Percentiles rank a stretch among this genome's conserved stretches.
These are phyloP conservation scores for Helicoverpa assulta DNA, from an alignment of 2,888 invertebrate species.

Conservation along the genomic window DNA sequence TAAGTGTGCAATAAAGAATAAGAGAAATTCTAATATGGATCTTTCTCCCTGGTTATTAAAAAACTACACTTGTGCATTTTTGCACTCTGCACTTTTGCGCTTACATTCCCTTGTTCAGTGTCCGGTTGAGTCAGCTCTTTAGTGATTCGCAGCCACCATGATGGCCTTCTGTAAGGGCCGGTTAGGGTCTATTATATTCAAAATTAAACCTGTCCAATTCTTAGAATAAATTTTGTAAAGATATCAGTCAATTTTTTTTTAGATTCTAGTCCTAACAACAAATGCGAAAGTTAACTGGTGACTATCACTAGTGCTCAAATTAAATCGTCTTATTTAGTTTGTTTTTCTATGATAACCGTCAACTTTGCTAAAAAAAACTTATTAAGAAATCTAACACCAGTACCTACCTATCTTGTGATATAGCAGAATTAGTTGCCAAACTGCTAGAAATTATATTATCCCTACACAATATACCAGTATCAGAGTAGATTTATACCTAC, in stretches of 20 bases:
- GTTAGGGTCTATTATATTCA: constrained; percentile 9
- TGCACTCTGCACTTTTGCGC: constrained; percentile 15
- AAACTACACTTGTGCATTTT: background rate
- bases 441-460: background rate
- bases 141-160: constrained; percentile 28
- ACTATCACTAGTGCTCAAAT: too few species aligned
- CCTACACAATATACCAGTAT: background rate
- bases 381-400: too few species aligned
- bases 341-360: too few species aligned
- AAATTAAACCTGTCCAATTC: background rate
- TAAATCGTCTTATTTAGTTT: too few species aligned
- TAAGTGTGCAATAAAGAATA: too few species aligned
- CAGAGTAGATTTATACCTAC: background rate
- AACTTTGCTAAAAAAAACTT: too few species aligned
- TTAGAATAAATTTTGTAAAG: background rate
- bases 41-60: background rate
- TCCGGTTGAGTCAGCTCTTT: constrained; percentile 48
- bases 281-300: background rate
- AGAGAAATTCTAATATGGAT: background rate
- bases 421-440: too few species aligned
- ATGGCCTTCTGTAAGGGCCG: constrained; percentile 1
- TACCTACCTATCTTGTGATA: too few species aligned
- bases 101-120: constrained; percentile 22
- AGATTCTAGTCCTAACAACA: background rate
- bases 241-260: background rate